Percentiles rank a stretch among this genome's conserved stretches.
These are phyloP conservation scores for Monopterus albus DNA, from an alignment of 2,113 vertebrate species.

Conservation along the genomic window DNA sequence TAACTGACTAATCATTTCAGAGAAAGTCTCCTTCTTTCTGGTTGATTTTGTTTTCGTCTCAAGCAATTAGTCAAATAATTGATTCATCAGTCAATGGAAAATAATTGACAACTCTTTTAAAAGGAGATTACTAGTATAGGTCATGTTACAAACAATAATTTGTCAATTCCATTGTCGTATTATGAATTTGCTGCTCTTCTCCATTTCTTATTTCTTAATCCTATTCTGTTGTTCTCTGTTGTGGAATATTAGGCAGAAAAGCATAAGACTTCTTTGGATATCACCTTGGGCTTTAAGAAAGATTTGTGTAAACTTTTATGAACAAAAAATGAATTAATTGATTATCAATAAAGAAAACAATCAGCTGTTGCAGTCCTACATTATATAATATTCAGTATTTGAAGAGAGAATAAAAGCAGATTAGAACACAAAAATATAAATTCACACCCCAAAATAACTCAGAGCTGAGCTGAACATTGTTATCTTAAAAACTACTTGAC, in stretches of 20 bases:
- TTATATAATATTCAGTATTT: too few relatives aligned
- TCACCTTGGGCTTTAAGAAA: not conserved
- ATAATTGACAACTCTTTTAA: not conserved
- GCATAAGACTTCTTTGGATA: too few relatives aligned
- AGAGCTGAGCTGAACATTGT: not conserved
- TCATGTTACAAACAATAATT: not conserved
- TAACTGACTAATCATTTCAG: too few relatives aligned
- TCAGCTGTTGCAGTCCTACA: too few relatives aligned
- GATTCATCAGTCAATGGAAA: not conserved
- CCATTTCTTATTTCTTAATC: too few relatives aligned
- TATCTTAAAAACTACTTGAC: conserved; percentile 24
- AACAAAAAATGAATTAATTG: too few relatives aligned
- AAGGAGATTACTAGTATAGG: too few relatives aligned
- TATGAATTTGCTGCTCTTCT: not conserved
- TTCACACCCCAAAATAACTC: not conserved
- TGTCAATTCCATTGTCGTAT: not conserved
- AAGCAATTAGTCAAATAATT: not conserved
- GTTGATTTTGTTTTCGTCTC: too few relatives aligned
- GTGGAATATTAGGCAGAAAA: not conserved
- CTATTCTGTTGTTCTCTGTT: too few relatives aligned
- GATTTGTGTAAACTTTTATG: not conserved
- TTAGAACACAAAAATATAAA: not conserved
- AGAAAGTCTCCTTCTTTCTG: too few relatives aligned
- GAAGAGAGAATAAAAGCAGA: too few relatives aligned
- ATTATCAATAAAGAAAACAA: too few relatives aligned